Evolutionary conservation across 2,113 vertebrate species (phyloP).

Genomic region (Pollimyrus isidori): DNA sequence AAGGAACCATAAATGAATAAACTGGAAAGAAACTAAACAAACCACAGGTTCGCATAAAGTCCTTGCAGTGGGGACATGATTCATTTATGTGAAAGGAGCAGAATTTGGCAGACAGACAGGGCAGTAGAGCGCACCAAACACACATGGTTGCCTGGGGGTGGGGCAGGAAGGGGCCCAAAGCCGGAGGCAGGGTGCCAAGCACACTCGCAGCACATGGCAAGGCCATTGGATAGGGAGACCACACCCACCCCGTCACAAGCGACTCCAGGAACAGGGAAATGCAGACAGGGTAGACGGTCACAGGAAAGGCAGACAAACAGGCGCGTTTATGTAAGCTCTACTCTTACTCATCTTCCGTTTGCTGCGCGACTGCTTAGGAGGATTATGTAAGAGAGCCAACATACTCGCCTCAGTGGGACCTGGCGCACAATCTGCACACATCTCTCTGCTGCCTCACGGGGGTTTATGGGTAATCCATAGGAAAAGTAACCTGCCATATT

Average conservation of each 20-base stretch:
- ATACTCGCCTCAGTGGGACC: not conserved
- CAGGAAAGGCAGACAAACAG: not conserved
- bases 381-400: slow-evolving; percentile 7
- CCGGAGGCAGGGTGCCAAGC: not conserved
- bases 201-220: not conserved
- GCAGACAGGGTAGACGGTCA: not conserved
- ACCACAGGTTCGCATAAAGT: not conserved
- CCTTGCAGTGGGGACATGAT: not conserved
- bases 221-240: not conserved
- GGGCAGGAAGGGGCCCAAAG: not conserved
- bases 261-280: not conserved
- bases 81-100: not conserved
- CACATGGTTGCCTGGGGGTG: not conserved
- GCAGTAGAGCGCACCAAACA: not conserved
- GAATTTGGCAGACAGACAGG: not conserved
- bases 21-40: not conserved
- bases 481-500: not conserved
- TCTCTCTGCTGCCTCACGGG: not conserved
- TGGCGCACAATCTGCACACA: not conserved
- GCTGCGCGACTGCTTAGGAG: not conserved
- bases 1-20: not conserved
- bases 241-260: not conserved
- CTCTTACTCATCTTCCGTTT: slow-evolving; percentile 11
- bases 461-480: not conserved
- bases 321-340: not conserved